A percentile compares a stretch with the other conserved stretches of the same genome.
Evolutionary conservation across 92 coral and sea anemone species (phyloP).

Genomic region (Pocillopora grandis): DNA sequence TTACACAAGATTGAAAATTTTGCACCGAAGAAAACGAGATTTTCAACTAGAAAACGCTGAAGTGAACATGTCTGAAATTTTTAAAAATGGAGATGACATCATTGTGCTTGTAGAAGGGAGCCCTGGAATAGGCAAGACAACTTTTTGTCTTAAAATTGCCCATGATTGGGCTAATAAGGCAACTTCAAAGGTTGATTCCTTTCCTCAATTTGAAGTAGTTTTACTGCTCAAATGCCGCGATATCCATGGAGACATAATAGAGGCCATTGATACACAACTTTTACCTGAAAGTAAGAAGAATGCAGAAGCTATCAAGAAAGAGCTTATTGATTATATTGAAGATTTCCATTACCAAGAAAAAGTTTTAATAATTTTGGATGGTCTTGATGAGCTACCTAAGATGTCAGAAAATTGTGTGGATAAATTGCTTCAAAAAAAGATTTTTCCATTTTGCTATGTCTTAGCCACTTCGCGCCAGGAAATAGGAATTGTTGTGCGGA

Average conservation of each 20-base stretch:
- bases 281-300: background rate
- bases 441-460: slow-evolving; percentile 5
- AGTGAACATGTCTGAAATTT: background rate
- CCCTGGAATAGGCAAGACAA: slow-evolving; percentile 3
- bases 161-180: background rate
- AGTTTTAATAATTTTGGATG: slow-evolving; percentile 1
- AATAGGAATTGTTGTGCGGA: background rate
- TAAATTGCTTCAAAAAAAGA: background rate
- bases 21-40: background rate
- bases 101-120: slow-evolving; percentile 1
- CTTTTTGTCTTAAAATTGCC: background rate
- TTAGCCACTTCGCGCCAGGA: background rate
- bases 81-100: background rate
- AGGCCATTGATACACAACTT: background rate
- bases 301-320: background rate
- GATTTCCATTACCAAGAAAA: background rate
- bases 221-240: background rate
- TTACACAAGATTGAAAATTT: too few relatives aligned
- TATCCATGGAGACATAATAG: background rate
- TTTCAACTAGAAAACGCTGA: background rate
- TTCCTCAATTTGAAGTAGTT: background rate
- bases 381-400: background rate
- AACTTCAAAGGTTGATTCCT: background rate
- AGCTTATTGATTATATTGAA: background rate
- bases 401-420: background rate